Base-by-base conservation (phyloP, 1,140 invertebrate species). In the Cherax quadricarinatus region DNA sequence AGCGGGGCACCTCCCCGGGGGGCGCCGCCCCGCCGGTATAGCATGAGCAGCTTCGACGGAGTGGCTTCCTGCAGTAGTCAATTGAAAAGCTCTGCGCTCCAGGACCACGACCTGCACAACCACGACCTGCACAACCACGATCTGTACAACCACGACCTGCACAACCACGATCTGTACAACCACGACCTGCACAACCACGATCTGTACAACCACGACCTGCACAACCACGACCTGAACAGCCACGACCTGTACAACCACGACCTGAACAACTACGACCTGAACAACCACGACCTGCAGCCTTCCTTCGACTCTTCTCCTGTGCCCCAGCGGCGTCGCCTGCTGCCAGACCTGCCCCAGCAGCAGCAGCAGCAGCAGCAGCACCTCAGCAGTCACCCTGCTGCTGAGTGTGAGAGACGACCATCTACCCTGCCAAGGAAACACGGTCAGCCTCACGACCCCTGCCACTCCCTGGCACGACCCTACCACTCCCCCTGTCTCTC, bases 21-120 rank as follows among this genome's bases (percentile, higher is more conserved):
- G 70, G 78, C 60, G 60, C 78, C 88, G 51, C 57, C 88, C 51
- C 83, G 81, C 53, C 93, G 86, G 57, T 66, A 92, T 78, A 89
- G 83, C 18, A 93, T 86, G 88, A 85, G 81, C 79, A 93, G 88
- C 60, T 53, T 89, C 60, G 88, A 89, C n/a, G 86, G 60, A 12
- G 85, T 87, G 5, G 30, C 78, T 10, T 41, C 73, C 4, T 21
- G 62, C 10, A 18, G 53, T 4, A 70, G 81, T 51, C 82, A 80
- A n/a, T 30, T 78, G 51, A 89, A 84, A 60, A 80, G 87, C 24
- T 79, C 80, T 30, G 82, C 86, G 16, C 86, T 70, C 3, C 84
- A n/a, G 16, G 78, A 5, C n/a, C 60, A n/a, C 48, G 16, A 24
- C 51, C 82, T 18, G 12, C n/a, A 24, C 7, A 57, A 51, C 49